Evolutionary conservation across 2,113 vertebrate species (phyloP), one percentile per base, ranked within the genome.

Genomic region (Callipepla californica): DNA sequence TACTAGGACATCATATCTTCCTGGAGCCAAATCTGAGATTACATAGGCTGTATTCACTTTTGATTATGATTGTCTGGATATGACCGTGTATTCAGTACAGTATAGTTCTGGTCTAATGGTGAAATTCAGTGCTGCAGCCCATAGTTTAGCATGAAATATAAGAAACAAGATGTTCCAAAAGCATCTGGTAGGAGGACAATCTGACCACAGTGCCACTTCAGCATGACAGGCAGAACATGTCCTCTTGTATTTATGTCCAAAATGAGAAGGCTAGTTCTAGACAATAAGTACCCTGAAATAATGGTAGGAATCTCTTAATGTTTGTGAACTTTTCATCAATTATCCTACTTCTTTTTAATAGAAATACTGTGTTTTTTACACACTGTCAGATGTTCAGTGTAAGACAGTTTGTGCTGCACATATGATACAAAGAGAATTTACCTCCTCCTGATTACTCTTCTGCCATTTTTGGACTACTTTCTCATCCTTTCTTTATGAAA

Each of bases 21-120:
- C 1, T 0, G 15, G 40, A 58, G 68, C 50, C 51, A 36, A 84
- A 26, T 20, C 45, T 2, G 3, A 13, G 13, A 23, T 0, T 57
- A 38, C 26, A 40, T 4, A 47, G 7, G 5, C 65, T 38, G 2
- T 23, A 48, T 23, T 67, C 81, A 13, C 21, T 59, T 66, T 11
- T 34, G 32, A 58, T 53, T 59, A 14, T 23, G 32, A 28, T 38
- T 53, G 50, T 32, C 59, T 63, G 26, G 25, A 19, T 53, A 38
- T 42, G 59, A 45, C 22, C 6, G 7, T 51, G 82, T 62, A 26
- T 69, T 7, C 44, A 44, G 44, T 44, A 16, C 65, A 36, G 16
- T 30, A 21, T 36, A 22, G 34, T 20, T 90, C 72, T 65, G 23
- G 40, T 8, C n/a, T 42, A 45, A 50, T 38, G 36, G 26, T n/a